A percentile compares a stretch with the other conserved stretches of the same genome.
Conservation (phyloP, 2,113 vertebrate genomes). For the Lucifuga dentata region DNA sequence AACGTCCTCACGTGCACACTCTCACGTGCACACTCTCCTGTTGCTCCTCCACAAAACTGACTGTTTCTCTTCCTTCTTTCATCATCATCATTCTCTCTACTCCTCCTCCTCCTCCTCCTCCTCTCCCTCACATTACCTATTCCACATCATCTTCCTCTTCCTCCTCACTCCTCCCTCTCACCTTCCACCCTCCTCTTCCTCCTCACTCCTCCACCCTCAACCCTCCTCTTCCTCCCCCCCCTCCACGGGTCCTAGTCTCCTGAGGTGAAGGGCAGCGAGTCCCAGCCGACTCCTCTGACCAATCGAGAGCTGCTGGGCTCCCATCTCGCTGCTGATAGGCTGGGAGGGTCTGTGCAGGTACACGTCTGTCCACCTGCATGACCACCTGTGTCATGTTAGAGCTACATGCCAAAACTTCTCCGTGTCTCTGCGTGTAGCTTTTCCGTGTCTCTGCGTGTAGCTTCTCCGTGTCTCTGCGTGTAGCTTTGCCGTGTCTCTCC, state of each 20-base stretch:
- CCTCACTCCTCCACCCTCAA: constrained; percentile 11
- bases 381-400: constrained; percentile 30
- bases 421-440: no score
- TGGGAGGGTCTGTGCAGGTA: constrained; percentile 91
- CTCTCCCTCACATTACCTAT: background rate
- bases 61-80: constrained; percentile 59
- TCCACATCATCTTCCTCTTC: no score
- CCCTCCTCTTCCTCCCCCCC: background rate
- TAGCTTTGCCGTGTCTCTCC: no score
- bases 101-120: constrained; percentile 1
- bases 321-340: constrained; percentile 88
- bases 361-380: constrained; percentile 67
- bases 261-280: constrained; percentile 87
- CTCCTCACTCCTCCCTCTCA: constrained; percentile 19
- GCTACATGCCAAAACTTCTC: no score
- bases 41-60: constrained; percentile 49
- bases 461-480: no score
- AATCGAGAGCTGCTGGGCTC: constrained; percentile 88
- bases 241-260: constrained; percentile 77
- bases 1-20: background rate
- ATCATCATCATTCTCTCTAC: constrained; percentile 17
- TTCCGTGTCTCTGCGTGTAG: no score
- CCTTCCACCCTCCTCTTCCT: background rate
- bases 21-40: constrained; percentile 23
- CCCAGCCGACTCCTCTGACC: constrained; percentile 86